These are phyloP conservation scores for Apis laboriosa DNA, from an alignment of 1,140 invertebrate species.

Conservation along the genomic window DNA sequence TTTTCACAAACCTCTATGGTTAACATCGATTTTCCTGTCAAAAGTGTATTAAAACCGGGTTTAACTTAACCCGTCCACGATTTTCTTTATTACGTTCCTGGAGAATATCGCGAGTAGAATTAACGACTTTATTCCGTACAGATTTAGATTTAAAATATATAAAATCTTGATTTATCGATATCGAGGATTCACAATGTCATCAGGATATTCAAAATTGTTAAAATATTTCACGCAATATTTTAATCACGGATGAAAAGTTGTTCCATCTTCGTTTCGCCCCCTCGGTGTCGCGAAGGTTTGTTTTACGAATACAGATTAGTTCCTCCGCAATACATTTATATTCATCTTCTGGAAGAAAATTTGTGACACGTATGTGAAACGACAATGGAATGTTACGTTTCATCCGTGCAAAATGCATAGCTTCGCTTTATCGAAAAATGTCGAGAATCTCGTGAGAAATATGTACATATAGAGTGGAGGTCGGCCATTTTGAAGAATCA, in stretches of 20 bases:
- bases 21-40: neutral
- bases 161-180: neutral
- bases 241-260: neutral
- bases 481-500: neutral
- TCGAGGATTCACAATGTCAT: neutral
- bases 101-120: neutral
- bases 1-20: neutral
- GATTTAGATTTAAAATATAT: neutral
- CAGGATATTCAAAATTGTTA: no score
- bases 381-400: slow-evolving; percentile 1
- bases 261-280: neutral
- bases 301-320: slow-evolving; percentile 9
- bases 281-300: neutral
- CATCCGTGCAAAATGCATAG: neutral
- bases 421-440: neutral
- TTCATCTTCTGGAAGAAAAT: neutral
- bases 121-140: neutral
- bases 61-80: neutral
- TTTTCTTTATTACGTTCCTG: neutral
- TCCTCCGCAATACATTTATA: neutral
- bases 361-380: neutral
- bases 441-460: neutral
- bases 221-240: neutral
- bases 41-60: neutral
- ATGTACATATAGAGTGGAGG: neutral